Conservation (phyloP, 2,797 vertebrate genomes). For the Simalia tracyae region DNA sequence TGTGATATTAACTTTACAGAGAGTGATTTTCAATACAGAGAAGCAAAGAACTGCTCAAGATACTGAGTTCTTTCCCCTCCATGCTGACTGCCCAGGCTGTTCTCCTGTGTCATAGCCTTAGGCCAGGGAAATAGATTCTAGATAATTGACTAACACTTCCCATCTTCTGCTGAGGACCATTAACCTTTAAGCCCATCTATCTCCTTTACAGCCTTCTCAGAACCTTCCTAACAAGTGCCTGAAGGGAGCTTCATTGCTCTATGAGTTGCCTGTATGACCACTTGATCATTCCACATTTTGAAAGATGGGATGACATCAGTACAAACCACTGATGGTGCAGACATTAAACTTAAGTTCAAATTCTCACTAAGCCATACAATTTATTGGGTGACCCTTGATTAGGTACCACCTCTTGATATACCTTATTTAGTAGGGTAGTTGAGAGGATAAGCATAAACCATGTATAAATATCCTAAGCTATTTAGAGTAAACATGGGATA, state of each 20-base stretch:
- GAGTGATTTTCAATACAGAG: neutral
- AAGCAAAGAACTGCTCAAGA: neutral
- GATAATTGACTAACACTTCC: neutral
- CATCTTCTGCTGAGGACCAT: neutral
- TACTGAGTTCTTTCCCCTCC: neutral
- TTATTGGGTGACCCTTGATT: neutral
- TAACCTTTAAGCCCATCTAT: conserved; percentile 2
- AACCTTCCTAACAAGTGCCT: neutral
- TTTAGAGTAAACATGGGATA: neutral
- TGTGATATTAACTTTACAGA: neutral
- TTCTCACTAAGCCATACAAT: neutral
- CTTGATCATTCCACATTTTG: neutral
- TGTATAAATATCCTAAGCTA: neutral
- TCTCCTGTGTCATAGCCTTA: neutral
- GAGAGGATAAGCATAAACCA: neutral
- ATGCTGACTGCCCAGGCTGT: neutral
- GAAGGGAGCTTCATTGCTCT: neutral
- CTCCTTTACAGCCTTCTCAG: neutral
- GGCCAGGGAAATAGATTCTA: neutral
- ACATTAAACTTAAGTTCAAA: neutral
- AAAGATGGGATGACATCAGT: neutral
- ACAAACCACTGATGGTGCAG: neutral
- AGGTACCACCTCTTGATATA: neutral
- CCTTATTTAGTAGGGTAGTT: neutral
- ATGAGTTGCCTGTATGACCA: neutral